Percentiles rank a stretch among this genome's conserved stretches.
Conservation (phyloP, 2,113 vertebrate species). For the Sus scrofa region DNA sequence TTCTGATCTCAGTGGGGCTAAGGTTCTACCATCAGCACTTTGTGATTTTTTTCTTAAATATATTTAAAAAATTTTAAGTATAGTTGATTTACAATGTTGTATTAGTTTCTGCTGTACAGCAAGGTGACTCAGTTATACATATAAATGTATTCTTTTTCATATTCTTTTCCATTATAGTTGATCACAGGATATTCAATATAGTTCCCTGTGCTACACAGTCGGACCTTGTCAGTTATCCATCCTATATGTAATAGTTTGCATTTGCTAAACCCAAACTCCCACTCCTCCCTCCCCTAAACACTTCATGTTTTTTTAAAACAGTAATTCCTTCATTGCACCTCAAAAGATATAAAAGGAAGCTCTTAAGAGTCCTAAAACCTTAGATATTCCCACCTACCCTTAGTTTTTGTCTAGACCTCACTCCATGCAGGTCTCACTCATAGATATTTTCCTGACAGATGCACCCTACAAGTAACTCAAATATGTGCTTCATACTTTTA, state of each 20-base stretch:
- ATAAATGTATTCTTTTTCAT: not conserved
- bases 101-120: not conserved
- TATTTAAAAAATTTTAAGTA: not conserved
- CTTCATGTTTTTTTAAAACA: not conserved
- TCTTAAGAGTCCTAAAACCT: not conserved
- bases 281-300: not conserved
- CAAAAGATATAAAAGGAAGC: not conserved
- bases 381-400: not conserved
- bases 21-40: not conserved
- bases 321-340: not conserved
- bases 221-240: not conserved
- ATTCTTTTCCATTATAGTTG: not conserved
- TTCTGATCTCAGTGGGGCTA: not conserved
- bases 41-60: too few relatives aligned
- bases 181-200: not conserved
- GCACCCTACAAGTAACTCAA: not conserved
- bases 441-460: not conserved
- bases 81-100: not conserved
- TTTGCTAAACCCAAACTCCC: not conserved
- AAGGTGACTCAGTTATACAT: not conserved
- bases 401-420: not conserved
- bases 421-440: not conserved
- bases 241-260: not conserved
- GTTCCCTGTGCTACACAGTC: not conserved
- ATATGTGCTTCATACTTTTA: not conserved